Evolutionary conservation across 2,113 vertebrate genomes (phyloP), one percentile per base, ranked within the genome.

Genomic region (Marmota monax): DNA sequence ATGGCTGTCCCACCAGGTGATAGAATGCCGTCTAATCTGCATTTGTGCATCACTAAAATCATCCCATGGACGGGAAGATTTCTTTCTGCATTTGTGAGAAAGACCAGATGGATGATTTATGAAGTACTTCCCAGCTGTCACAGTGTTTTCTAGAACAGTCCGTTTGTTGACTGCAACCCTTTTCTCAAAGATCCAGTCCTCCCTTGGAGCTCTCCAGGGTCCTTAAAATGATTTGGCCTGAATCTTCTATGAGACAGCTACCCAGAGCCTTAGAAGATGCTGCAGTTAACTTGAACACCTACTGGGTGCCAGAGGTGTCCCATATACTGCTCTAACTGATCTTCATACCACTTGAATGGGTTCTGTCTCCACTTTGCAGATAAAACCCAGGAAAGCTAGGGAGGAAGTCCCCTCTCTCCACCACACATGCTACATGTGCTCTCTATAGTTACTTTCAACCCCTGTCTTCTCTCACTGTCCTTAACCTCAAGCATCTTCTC

Each of bases 151-250:
- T 39, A 84, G 13, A 25, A 67, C 18, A 90, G 32, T 10, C 23
- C 13, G 13, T 23, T 23, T 23, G 17, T 70, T 34, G 65, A 18
- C 2, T 34, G 11, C 20, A 29, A 51, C 0, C 27, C n/a, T 67
- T 90, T 70, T 16, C 37, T 11, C 63, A 61, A 93, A 92, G 16
- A 7, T 29, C 5, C 34, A 25, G n/a, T 22, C 2, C 25, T 32
- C 65, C 58, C 20, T 1, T n/a, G 87, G 96, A 61, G 80, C 93
- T 97, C 70, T 97, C 96, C 97, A 90, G 45, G 96, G 97, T 98
- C 74, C 96, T 97, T 93, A 89, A 9, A 16, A 3, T 7, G 67
- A 80, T 67, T 74, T 74, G 12, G 10, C 13, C 13, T 48, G 34
- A 86, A 25, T 29, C 20, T 82, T 65, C 58, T 45, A 29, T 32